Base-by-base conservation (phyloP, 2,113 vertebrate genomes). In the Ophiodon elongatus region DNA sequence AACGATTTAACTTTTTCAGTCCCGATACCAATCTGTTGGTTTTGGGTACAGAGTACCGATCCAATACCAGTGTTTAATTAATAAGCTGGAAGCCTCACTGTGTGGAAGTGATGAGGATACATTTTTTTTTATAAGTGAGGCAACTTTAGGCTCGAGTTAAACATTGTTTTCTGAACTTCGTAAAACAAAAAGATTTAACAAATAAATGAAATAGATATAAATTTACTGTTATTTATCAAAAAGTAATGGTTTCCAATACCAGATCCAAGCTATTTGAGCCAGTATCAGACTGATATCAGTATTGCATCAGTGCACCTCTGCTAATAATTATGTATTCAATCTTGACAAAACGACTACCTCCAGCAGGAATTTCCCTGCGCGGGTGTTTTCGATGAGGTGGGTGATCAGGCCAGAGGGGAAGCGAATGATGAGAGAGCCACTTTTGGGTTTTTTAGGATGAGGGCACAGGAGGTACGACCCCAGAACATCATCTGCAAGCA, bases 401-500 rank as follows among this genome's bases (percentile, higher is more conserved):
- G 93, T 94, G 21, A 95, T 83, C 27, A 97, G 89, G 0, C 97
- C 97, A 0, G 96, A 97, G n/a, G 95, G 94, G 0, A 93, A 95
- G 54, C 95, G 96, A 79, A 99, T 94, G 7, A 96, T 95, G n/a
- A 99, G 94, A 31, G 95, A 95, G 89, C 96, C 96, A 78, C 93
- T 94, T 78, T 86, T 87, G 9, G 91, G 79, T 70, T 93, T 84
- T 10, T 95, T 96, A 0, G 94, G 94, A 89, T 97, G 96, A 0
- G 96, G 94, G 85, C 96, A 96, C 29, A 99, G 89, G 11, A 99
- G 90, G 89, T 97, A 99, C 3, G 98, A 95, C 0, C 98, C 97
- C 0, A 97, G 93, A 6, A 96, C 94, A 0, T 99, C 98, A 9
- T 91, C 93, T 8, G 89, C 95, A 41, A 99, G 95, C 85, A 99